Base-by-base conservation (phyloP, 2,797 vertebrate species). In the Danio choprae region DNA sequence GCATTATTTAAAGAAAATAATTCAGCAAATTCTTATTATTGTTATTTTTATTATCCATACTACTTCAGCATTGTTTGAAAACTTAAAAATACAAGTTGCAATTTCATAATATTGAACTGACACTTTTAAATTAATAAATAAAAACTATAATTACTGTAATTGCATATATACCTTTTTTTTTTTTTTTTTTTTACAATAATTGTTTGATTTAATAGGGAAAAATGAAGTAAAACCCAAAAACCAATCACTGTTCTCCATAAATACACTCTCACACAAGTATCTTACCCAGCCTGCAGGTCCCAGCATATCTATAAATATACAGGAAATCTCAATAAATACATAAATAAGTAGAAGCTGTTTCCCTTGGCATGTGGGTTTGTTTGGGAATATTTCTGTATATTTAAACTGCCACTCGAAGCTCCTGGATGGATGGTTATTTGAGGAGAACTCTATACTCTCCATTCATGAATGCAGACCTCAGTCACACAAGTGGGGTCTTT, bases 241-340 rank as follows among this genome's bases (percentile, higher is more conserved):
- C 29, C 3, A 29, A 29, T 29, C 3, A 29, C 56, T 60, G 62
- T 20, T 76, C 40, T 67, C 63, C 72, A 43, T 22, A 65, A 29
- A 76, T 50, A 58, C 67, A 65, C 44, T 18, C 69, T 40, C 43
- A 53, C 72, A 77, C 46, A 40, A 12, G n/a, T 46, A 48, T 71
- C 48, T 76, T 90, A 90, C 90, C 89, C 89, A 83, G 65, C 6
- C 48, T 81, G 40, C 89, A 89, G 86, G 75, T 38, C 88, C 89
- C 84, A 86, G 86, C 89, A 91, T 87, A 88, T 88, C 87, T 48
- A 89, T 87, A 89, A 91, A 91, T 90, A 90, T 88, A 91, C 91
- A 95, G 94, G 91, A 94, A 94, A 92, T 91, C 90, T 88, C 89
- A 88, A 92, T 92, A 94, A 94, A 94, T 92, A 90, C 87, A 89